These are phyloP conservation scores for Trachelus troglodyta DNA, from an alignment of 2,888 invertebrate species.

Conservation along the genomic window DNA sequence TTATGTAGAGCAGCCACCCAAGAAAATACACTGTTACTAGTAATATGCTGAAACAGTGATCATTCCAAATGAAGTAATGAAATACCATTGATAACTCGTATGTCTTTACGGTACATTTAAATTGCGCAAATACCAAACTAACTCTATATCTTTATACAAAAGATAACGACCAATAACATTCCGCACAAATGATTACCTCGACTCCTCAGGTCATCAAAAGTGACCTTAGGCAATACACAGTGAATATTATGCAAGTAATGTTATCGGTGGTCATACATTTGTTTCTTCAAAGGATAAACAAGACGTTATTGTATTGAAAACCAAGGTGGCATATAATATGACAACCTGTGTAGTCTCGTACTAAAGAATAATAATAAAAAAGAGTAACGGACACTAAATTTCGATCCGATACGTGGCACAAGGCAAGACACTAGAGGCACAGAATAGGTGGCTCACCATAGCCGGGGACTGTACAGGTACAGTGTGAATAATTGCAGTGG, in stretches of 20 bases:
- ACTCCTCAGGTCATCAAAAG: not conserved
- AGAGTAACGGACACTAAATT: conserved; percentile 31
- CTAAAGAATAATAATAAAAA: conserved; percentile 2
- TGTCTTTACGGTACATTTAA: conserved; percentile 1
- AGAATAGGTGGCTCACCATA: conserved; percentile 67
- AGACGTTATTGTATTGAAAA: not conserved
- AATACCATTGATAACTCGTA: conserved; percentile 14
- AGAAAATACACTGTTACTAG: conserved; percentile 22
- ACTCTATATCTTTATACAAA: conserved; percentile 1
- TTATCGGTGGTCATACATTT: not conserved
- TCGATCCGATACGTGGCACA: conserved; percentile 57
- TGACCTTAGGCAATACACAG: not conserved
- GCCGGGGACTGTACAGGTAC: conserved; percentile 66
- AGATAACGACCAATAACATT: not conserved
- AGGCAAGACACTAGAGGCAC: conserved; percentile 65
- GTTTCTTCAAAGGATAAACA: not conserved
- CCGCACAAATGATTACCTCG: not conserved
- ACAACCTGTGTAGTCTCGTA: not conserved
- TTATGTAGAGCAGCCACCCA: conserved; percentile 29
- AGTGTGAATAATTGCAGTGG: conserved; percentile 68
- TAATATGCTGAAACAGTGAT: conserved; percentile 19
- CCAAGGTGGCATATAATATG: conserved; percentile 1
- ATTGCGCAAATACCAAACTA: conserved; percentile 2
- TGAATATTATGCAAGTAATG: not conserved
- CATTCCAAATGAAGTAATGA: conserved; percentile 30